Evolutionary conservation across 2,113 vertebrate species (phyloP).

Genomic region (Cebus imitator): DNA sequence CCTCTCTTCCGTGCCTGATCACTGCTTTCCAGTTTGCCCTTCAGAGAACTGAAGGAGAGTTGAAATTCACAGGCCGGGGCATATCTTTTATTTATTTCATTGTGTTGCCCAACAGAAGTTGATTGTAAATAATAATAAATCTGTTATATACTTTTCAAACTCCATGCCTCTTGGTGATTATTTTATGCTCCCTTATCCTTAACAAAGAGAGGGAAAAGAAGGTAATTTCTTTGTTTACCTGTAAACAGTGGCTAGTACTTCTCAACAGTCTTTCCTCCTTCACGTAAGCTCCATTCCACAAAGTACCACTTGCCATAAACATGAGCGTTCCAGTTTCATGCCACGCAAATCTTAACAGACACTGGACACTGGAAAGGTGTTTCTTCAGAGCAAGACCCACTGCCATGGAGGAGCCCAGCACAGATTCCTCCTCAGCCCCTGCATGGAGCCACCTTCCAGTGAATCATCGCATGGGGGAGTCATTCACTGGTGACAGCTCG

Average conservation of each 20-base stretch:
- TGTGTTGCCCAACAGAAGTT: constrained; percentile 84
- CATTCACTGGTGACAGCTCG: background rate
- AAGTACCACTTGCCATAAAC: accelerated
- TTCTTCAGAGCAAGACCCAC: background rate
- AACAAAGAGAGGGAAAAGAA: no score
- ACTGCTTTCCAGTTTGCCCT: background rate
- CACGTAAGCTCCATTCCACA: background rate
- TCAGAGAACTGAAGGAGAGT: constrained; percentile 65
- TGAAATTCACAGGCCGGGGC: constrained; percentile 73
- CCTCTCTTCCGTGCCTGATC: background rate
- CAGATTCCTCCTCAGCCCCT: accelerated
- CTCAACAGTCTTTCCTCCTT: background rate
- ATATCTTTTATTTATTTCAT: constrained; percentile 86
- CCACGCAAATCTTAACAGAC: background rate
- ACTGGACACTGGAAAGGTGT: accelerated
- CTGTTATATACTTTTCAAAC: constrained; percentile 81
- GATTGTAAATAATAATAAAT: constrained; percentile 86
- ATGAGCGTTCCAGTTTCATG: accelerated
- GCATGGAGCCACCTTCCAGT: accelerated
- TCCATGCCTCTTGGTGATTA: constrained; percentile 38
- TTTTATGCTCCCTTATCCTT: background rate
- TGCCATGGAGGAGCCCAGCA: accelerated
- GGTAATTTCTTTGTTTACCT: background rate
- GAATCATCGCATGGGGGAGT: background rate
- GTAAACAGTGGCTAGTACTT: background rate